A percentile compares a stretch with the other conserved stretches of the same genome.
Conservation (phyloP, 1,140 invertebrate species). For the Oreohelix idahoensis region DNA sequence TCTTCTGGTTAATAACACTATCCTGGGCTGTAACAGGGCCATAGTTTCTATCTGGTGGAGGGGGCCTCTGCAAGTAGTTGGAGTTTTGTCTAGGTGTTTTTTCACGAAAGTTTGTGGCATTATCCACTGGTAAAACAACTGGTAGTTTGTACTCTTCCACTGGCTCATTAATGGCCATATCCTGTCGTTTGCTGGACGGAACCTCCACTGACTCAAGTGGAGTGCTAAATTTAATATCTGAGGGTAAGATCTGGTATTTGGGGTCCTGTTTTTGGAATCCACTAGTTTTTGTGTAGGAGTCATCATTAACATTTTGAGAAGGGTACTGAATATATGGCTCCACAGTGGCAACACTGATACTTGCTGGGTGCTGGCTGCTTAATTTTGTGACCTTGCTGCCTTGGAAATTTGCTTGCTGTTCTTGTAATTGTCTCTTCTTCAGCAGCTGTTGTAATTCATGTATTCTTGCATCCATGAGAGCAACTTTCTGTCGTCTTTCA, state of each 20-base stretch:
- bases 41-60: not conserved
- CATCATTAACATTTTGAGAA: constrained; percentile 69
- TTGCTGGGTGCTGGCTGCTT: constrained; percentile 31
- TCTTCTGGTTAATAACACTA: not conserved
- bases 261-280: constrained; percentile 88
- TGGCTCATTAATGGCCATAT: constrained; percentile 41
- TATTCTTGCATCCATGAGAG: constrained; percentile 91
- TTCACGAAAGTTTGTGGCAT: not conserved
- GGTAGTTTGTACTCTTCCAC: constrained; percentile 42
- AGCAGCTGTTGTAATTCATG: constrained; percentile 92
- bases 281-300: constrained; percentile 69
- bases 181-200: not conserved
- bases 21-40: not conserved
- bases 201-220: constrained; percentile 43
- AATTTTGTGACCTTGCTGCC: constrained; percentile 79
- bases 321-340: constrained; percentile 84
- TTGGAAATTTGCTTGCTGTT: constrained; percentile 78
- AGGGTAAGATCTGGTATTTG: constrained; percentile 92
- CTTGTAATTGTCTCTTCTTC: constrained; percentile 79
- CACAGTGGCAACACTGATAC: constrained; percentile 82
- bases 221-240: constrained; percentile 76
- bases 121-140: constrained; percentile 3
- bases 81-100: not conserved
- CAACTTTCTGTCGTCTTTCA: constrained; percentile 90
- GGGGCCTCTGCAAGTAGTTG: too few species aligned